A percentile compares a stretch with the other conserved stretches of the same genome.
Evolutionary conservation across 2,113 vertebrate genomes (phyloP).

Genomic region (Hippoglossus stenolepis): DNA sequence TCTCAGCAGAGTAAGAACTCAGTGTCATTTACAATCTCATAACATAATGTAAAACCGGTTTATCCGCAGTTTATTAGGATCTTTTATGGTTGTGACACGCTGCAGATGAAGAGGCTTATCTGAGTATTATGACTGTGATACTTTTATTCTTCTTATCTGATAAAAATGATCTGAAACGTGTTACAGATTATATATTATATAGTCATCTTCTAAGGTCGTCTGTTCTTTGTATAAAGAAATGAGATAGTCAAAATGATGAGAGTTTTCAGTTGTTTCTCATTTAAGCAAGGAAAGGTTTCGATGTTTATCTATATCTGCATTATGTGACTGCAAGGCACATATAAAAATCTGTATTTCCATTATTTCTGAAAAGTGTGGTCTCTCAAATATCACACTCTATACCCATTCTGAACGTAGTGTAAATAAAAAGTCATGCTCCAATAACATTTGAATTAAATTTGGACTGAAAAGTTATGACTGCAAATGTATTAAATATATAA

Average conservation of each 20-base stretch:
- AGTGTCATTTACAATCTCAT: background rate
- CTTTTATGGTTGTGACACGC: background rate
- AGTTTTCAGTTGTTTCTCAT: too few relatives aligned
- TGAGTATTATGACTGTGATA: background rate
- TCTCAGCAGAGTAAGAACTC: background rate
- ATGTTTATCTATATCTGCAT: background rate
- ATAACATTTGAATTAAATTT: too few relatives aligned
- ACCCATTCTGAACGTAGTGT: too few relatives aligned
- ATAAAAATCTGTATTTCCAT: too few relatives aligned
- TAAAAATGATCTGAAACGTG: background rate
- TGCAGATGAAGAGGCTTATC: background rate
- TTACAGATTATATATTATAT: too few relatives aligned
- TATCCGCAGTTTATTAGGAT: background rate
- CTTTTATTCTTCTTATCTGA: background rate
- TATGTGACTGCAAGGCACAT: background rate
- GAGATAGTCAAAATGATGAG: background rate
- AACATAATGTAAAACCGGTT: background rate
- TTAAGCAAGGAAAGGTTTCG: too few relatives aligned
- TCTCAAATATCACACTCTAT: background rate
- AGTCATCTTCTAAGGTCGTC: too few relatives aligned
- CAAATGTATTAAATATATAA: background rate
- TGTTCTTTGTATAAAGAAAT: slow-evolving; percentile 15
- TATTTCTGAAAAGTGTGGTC: too few relatives aligned
- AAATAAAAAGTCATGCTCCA: too few relatives aligned
- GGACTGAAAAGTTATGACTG: background rate